Percentiles rank a stretch among this genome's conserved stretches.
Conservation (phyloP, 2,888 invertebrate species). For the Dolichomitus sp. region DNA sequence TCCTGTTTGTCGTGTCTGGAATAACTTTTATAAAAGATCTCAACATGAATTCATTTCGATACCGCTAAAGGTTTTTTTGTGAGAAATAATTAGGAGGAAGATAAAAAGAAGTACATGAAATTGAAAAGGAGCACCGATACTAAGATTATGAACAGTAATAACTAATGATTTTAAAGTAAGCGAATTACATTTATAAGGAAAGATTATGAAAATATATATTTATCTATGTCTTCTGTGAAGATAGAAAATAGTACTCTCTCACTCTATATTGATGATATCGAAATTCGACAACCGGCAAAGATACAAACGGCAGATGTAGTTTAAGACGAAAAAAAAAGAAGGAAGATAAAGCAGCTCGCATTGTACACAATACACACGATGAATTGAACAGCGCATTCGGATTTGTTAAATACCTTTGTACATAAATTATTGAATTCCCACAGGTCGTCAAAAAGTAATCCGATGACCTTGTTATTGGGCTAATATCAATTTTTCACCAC, state of each 20-base stretch:
- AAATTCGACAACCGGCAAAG: conserved; percentile 77
- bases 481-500: conserved; percentile 62
- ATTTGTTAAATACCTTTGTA: conserved; percentile 82
- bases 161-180: conserved; percentile 85
- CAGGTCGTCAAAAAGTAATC: conserved; percentile 67
- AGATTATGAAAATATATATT: conserved; percentile 87
- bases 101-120: conserved; percentile 77
- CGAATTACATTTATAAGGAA: conserved; percentile 86
- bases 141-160: conserved; percentile 85
- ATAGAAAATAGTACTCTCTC: conserved; percentile 86
- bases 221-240: conserved; percentile 87
- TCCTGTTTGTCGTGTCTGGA: conserved; percentile 47
- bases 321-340: conserved; percentile 71
- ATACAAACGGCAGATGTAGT: conserved; percentile 81
- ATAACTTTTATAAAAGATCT: conserved; percentile 65
- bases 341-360: conserved; percentile 71
- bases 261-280: conserved; percentile 85
- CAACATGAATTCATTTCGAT: conserved; percentile 73
- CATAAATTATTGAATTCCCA: conserved; percentile 80
- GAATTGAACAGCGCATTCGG: conserved; percentile 74
- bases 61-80: conserved; percentile 73
- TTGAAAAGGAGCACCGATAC: conserved; percentile 83
- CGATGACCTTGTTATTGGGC: conserved; percentile 67
- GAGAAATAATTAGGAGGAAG: conserved; percentile 68
- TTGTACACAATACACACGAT: conserved; percentile 77